phyloP scores from a whole-genome alignment of 2,888 invertebrate species.

The Yponomeuta plumbellus region DNA sequence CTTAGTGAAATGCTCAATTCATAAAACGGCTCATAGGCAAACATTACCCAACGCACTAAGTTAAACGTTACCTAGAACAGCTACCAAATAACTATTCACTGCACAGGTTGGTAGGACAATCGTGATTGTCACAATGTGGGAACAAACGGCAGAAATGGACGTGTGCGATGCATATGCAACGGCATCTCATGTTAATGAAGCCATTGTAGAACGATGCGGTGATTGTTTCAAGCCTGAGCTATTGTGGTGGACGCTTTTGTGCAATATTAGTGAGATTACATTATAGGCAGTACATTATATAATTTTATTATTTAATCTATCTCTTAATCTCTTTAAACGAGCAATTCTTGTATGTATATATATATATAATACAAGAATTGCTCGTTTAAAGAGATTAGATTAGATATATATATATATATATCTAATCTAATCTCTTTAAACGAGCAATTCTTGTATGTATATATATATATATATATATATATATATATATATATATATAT shows the following conservation, averaged over 20 bases:
- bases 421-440: too few relatives aligned
- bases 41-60: not conserved
- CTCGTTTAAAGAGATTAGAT: too few relatives aligned
- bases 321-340: too few relatives aligned
- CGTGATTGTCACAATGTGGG: not conserved
- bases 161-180: not conserved
- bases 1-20: too few relatives aligned
- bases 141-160: not conserved
- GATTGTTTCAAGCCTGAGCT: not conserved
- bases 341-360: too few relatives aligned
- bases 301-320: too few relatives aligned
- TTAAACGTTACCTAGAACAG: not conserved
- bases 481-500: too few relatives aligned
- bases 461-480: too few relatives aligned
- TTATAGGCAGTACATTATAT: not conserved
- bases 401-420: too few relatives aligned
- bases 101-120: not conserved
- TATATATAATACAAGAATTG: too few relatives aligned
- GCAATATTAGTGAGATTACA: not conserved
- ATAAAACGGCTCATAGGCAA: too few relatives aligned
- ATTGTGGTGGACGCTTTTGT: not conserved
- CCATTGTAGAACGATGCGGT: not conserved
- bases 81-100: not conserved
- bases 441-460: too few relatives aligned
- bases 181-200: not conserved